Evolutionary conservation across 2,888 invertebrate genomes (phyloP).

Genomic region (Cybosia mesomella): DNA sequence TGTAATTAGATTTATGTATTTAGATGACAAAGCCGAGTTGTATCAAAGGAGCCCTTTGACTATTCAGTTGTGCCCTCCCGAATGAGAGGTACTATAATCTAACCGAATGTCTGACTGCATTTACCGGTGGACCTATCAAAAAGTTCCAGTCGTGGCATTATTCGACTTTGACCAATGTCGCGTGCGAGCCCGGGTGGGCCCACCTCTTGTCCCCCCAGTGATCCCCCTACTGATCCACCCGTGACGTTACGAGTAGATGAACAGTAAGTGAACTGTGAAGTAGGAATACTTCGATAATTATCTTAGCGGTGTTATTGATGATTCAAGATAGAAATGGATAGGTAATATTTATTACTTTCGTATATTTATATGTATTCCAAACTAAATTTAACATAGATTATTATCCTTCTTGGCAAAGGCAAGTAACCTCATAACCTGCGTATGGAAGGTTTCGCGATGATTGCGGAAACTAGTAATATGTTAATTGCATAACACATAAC

Average conservation of each 20-base stretch:
- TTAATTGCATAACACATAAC: background rate
- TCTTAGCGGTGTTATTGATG: conserved; percentile 29
- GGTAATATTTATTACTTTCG: background rate
- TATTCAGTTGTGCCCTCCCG: conserved; percentile 65
- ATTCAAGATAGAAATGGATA: background rate
- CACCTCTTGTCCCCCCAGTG: conserved; percentile 12
- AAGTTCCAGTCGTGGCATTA: conserved; percentile 65
- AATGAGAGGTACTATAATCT: conserved; percentile 64
- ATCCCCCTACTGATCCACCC: conserved; percentile 15
- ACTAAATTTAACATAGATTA: background rate
- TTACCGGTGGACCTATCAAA: conserved; percentile 63
- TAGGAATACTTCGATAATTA: conserved; percentile 35
- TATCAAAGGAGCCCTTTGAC: conserved; percentile 76
- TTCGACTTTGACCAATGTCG: conserved; percentile 74
- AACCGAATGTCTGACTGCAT: conserved; percentile 59
- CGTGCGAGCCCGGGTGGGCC: conserved; percentile 51
- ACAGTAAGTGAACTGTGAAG: conserved; percentile 50
- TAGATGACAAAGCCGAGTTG: conserved; percentile 41
- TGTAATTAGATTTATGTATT: conserved; percentile 56
- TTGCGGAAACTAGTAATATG: background rate
- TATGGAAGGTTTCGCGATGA: background rate
- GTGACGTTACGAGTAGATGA: conserved; percentile 37
- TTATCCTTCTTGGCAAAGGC: no score
- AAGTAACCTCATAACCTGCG: no score
- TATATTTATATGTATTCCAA: no score